Conservation (phyloP, 2,888 invertebrate species). For the Perizoma flavofasciatum region DNA sequence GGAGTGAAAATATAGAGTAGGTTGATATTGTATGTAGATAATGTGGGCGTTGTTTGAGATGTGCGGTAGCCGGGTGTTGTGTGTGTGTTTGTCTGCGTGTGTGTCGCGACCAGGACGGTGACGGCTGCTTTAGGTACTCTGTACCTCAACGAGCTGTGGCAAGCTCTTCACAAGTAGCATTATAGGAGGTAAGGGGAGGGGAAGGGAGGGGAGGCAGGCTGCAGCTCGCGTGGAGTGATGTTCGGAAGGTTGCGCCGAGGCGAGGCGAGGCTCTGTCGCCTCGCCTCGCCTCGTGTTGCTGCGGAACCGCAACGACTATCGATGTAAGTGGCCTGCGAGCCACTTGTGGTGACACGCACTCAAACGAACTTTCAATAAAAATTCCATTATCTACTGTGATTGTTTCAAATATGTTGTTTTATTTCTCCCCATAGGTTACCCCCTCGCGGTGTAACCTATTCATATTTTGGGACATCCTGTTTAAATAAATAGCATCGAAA, state of each 20-base stretch:
- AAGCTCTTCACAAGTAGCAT: too few species aligned
- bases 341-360: constrained; percentile 4
- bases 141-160: too few species aligned
- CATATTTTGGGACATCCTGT: too few species aligned
- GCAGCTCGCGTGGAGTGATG: constrained; percentile 17
- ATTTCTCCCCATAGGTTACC: constrained; percentile 40
- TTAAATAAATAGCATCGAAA: too few species aligned
- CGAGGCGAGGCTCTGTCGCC: too few species aligned
- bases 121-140: too few species aligned
- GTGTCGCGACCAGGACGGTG: background rate
- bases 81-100: background rate
- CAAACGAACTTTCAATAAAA: constrained; percentile 46
- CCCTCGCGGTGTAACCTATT: background rate
- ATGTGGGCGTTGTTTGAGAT: background rate
- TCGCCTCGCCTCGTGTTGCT: too few species aligned
- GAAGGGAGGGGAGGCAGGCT: too few species aligned
- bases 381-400: constrained; percentile 65
- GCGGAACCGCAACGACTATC: background rate
- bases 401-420: constrained; percentile 56
- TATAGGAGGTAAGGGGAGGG: background rate
- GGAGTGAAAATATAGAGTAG: constrained; percentile 3
- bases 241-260: too few species aligned
- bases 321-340: constrained; percentile 13
- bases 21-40: background rate
- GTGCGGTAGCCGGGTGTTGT: too few species aligned